Evolutionary conservation across 2,888 invertebrate species (phyloP).

Genomic region (Drosophila stalkeri): DNA sequence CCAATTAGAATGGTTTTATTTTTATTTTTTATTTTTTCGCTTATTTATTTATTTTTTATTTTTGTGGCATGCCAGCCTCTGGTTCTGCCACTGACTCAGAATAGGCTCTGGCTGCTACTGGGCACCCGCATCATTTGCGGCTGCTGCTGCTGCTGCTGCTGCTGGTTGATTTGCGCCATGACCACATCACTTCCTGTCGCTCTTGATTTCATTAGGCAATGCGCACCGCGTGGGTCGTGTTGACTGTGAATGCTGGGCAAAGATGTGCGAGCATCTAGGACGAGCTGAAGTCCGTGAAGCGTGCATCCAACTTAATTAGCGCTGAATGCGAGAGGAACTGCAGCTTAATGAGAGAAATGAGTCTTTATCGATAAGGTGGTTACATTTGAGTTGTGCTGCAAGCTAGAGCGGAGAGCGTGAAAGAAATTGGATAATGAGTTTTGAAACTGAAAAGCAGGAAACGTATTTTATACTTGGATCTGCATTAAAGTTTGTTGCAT

Average conservation of each 20-base stretch:
- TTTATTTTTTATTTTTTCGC: neutral
- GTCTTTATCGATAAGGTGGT: conserved; percentile 60
- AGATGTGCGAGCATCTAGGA: conserved; percentile 7
- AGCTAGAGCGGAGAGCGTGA: conserved; percentile 10
- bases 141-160: conserved; percentile 29
- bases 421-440: neutral
- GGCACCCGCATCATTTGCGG: conserved; percentile 44
- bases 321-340: conserved; percentile 54
- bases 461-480: no score
- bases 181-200: conserved; percentile 68
- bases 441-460: no score
- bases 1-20: conserved; percentile 65
- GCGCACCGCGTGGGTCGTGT: conserved; percentile 34
- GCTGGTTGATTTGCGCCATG: conserved; percentile 53
- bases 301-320: conserved; percentile 68
- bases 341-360: conserved; percentile 58
- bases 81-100: conserved; percentile 2
- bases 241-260: neutral
- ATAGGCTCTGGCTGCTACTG: conserved; percentile 4
- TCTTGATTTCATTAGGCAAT: conserved; percentile 65
- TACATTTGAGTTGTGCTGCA: conserved; percentile 2
- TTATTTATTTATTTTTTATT: conserved; percentile 23
- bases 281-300: conserved; percentile 41
- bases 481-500: no score
- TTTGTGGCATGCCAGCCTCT: conserved; percentile 40